A percentile compares a stretch with the other conserved stretches of the same genome.
These are phyloP conservation scores for Pachyuromys duprasi DNA, from an alignment of 2,797 vertebrate genomes.

Conservation along the genomic window DNA sequence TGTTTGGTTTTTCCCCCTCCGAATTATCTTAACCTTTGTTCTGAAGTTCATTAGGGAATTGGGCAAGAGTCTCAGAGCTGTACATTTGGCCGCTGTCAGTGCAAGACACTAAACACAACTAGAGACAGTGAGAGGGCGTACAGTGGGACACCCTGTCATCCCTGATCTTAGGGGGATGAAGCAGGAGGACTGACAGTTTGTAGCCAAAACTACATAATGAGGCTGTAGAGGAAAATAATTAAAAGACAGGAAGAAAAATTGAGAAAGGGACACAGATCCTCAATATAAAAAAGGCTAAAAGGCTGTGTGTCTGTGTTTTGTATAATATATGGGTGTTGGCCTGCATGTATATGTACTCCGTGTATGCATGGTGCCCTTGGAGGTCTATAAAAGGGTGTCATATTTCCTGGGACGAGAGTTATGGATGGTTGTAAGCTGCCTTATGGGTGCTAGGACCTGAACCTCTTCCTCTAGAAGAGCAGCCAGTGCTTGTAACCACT, in stretches of 20 bases:
- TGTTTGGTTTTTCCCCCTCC: neutral
- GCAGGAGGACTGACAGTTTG: too few species aligned
- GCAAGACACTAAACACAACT: constrained; percentile 8
- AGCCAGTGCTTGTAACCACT: neutral
- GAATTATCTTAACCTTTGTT: neutral
- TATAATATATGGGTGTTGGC: neutral
- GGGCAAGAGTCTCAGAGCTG: neutral
- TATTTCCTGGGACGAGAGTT: neutral
- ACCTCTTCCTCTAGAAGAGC: neutral
- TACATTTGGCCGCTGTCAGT: neutral
- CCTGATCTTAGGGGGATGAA: too few species aligned
- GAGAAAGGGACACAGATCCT: neutral
- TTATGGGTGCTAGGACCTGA: neutral
- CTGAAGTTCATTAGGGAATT: neutral
- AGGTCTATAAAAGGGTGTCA: neutral
- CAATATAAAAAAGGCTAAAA: neutral
- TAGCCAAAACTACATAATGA: neutral
- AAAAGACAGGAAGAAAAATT: neutral
- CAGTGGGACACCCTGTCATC: too few species aligned
- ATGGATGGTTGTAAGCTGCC: neutral
- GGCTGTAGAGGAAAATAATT: neutral
- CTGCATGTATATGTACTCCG: neutral
- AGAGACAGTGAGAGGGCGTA: neutral
- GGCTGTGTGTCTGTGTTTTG: neutral
- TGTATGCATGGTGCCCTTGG: neutral